phyloP scores from a whole-genome alignment of 2,797 vertebrate species.

The Lutra lutra region DNA sequence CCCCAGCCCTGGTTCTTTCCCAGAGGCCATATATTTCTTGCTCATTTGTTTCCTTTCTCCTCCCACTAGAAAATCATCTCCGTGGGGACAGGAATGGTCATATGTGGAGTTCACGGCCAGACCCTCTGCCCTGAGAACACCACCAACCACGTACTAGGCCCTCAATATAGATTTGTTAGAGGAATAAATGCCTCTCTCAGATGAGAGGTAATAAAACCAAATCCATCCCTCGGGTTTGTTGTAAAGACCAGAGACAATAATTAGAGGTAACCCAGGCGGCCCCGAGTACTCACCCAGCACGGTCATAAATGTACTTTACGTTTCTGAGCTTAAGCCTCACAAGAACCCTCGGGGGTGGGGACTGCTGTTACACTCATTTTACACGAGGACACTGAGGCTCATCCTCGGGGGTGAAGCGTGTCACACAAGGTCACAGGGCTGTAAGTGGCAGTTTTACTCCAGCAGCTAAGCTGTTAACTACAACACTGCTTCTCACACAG shows the following conservation, averaged over 20 bases:
- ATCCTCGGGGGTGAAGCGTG: not conserved
- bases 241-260: not conserved
- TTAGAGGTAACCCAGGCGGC: not conserved
- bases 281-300: fast-evolving
- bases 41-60: not conserved
- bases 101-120: not conserved
- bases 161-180: not conserved
- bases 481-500: not conserved
- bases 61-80: not conserved
- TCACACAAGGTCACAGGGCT: not conserved
- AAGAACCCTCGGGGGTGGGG: not conserved
- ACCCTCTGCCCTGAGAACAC: not conserved
- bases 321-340: not conserved
- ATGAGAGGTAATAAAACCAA: not conserved
- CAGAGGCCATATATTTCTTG: too few relatives aligned
- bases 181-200: not conserved
- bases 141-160: not conserved
- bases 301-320: not conserved
- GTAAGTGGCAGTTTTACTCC: not conserved
- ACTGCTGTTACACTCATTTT: not conserved
- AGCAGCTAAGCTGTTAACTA: not conserved
- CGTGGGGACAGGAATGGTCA: not conserved
- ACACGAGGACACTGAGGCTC: not conserved
- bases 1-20: too few relatives aligned
- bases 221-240: not conserved